Conservation (phyloP, 2,113 vertebrate species). For the Apteryx mantelli region DNA sequence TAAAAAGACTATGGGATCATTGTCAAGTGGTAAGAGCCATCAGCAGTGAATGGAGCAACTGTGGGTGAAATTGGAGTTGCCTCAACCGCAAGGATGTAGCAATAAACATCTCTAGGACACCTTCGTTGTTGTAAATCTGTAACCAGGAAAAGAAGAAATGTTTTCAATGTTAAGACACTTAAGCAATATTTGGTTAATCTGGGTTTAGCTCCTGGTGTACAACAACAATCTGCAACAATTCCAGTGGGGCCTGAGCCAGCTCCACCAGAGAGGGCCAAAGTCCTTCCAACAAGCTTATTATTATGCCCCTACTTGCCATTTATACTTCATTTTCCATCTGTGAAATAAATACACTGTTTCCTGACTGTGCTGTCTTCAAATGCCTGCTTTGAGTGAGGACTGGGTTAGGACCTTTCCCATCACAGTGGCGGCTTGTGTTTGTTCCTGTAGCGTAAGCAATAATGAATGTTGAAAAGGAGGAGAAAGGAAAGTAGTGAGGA, state of each 20-base stretch:
- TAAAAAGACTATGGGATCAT: background rate
- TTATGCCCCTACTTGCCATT: background rate
- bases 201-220: background rate
- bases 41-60: background rate
- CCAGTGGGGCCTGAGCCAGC: rapidly evolving
- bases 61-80: background rate
- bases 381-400: background rate
- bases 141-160: background rate
- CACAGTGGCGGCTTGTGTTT: background rate
- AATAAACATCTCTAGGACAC: background rate
- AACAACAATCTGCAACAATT: background rate
- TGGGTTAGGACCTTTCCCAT: rapidly evolving
- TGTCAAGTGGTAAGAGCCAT: background rate
- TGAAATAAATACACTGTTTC: background rate
- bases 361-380: rapidly evolving
- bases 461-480: background rate
- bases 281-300: background rate
- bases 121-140: background rate
- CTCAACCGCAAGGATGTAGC: background rate
- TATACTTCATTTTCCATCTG: background rate
- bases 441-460: background rate
- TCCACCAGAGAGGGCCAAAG: background rate
- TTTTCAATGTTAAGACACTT: background rate
- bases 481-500: background rate
- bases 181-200: background rate